A percentile compares a stretch with the other conserved stretches of the same genome.
Evolutionary conservation across 2,113 vertebrate genomes (phyloP).

Genomic region (Nycticebus coucang): DNA sequence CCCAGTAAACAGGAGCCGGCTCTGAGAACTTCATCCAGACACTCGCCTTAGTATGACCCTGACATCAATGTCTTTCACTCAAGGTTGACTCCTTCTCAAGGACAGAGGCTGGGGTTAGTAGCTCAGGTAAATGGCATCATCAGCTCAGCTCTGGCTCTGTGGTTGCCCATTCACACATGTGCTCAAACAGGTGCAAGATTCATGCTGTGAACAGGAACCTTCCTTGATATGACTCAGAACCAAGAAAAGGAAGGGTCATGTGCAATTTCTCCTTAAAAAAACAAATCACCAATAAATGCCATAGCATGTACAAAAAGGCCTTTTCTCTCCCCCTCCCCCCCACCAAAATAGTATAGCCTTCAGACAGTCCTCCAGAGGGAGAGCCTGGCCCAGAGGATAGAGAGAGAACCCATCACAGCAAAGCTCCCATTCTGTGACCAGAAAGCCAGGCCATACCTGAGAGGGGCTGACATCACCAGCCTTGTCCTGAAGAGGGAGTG

Average conservation of each 20-base stretch:
- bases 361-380: neutral
- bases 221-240: neutral
- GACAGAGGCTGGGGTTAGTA: neutral
- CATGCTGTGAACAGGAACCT: neutral
- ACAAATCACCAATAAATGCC: neutral
- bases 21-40: too few species aligned
- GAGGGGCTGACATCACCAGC: neutral
- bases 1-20: too few species aligned
- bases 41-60: neutral
- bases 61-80: neutral
- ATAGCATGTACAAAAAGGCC: accelerated
- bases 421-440: accelerated
- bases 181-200: neutral
- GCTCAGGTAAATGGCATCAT: neutral
- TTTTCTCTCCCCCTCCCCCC: neutral
- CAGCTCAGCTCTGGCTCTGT: neutral
- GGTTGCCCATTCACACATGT: neutral
- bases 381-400: accelerated
- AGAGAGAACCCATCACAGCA: neutral
- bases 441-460: neutral
- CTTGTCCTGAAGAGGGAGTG: neutral
- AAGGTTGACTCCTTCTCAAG: neutral
- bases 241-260: neutral
- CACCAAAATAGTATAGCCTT: accelerated
- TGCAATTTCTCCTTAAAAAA: neutral